Evolutionary conservation across 1,140 invertebrate genomes (phyloP).

Genomic region (Drosophila littoralis): DNA sequence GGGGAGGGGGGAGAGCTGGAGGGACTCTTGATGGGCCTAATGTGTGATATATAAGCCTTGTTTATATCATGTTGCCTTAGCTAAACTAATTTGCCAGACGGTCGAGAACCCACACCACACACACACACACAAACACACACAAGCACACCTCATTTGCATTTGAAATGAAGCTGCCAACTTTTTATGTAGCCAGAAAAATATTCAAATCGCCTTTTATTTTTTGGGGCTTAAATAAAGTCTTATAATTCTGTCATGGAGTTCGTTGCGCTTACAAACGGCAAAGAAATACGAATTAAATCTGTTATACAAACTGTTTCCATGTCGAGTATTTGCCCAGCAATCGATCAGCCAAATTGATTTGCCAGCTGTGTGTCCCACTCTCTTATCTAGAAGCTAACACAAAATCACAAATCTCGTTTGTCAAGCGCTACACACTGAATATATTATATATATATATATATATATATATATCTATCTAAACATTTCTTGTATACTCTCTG

Average conservation of each 20-base stretch:
- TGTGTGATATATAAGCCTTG: conserved; percentile 63
- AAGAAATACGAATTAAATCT: conserved; percentile 25
- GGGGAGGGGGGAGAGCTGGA: neutral
- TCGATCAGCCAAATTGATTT: conserved; percentile 50
- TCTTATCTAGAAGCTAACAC: conserved; percentile 10
- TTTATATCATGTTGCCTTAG: conserved; percentile 49
- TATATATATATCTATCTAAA: neutral
- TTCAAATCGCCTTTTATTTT: conserved; percentile 9
- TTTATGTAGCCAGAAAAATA: conserved; percentile 68
- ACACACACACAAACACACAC: neutral
- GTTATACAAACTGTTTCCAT: conserved; percentile 6
- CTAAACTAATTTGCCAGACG: conserved; percentile 63
- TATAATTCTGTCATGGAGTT: conserved; percentile 30
- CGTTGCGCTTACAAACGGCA: conserved; percentile 1
- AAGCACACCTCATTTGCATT: conserved; percentile 67
- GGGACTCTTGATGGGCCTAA: conserved; percentile 52
- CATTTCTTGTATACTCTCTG: too few species aligned
- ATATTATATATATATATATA: neutral
- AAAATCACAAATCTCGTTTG: conserved; percentile 20
- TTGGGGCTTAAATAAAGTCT: conserved; percentile 12
- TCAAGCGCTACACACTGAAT: neutral
- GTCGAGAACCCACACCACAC: neutral
- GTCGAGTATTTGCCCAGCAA: conserved; percentile 36
- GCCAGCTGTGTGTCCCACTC: neutral
- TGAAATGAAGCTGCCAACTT: conserved; percentile 71